Conservation (phyloP, 30 jellyfish, hydroid and myxozoan species). For the Aurelia aurita complex sp. Pacific region DNA sequence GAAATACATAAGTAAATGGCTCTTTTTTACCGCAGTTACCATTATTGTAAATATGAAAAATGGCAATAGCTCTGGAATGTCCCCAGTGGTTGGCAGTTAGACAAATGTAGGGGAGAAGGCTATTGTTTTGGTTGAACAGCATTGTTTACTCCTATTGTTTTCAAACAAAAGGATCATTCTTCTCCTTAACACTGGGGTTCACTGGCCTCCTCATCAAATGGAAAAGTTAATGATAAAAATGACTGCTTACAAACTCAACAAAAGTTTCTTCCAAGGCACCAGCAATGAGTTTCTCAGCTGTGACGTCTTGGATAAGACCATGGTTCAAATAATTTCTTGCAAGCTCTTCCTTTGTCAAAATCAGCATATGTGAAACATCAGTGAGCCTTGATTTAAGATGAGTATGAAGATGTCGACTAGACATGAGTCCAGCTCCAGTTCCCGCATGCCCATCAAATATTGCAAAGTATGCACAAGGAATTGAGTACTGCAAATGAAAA, state of each 20-base stretch:
- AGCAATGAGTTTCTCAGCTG: constrained; percentile 76
- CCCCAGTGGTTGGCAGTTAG: no score
- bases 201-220: no score
- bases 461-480: constrained; percentile 87
- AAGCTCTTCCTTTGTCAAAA: constrained; percentile 70
- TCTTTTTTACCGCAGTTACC: no score
- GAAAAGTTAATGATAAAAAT: not conserved
- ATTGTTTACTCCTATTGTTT: no score
- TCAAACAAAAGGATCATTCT: no score
- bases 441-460: constrained; percentile 99
- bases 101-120: no score
- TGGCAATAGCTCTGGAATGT: no score
- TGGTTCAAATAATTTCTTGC: constrained; percentile 53
- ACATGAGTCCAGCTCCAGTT: constrained; percentile 84
- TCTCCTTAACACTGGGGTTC: no score
- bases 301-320: constrained; percentile 81
- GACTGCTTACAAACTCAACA: constrained; percentile 64
- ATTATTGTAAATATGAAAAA: no score
- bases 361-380: constrained; percentile 85
- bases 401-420: constrained; percentile 62
- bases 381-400: constrained; percentile 66
- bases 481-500: constrained; percentile 46
- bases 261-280: constrained; percentile 96
- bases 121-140: no score
- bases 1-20: no score